Conservation (phyloP, 2,888 invertebrate species). For the Pocota personata region DNA sequence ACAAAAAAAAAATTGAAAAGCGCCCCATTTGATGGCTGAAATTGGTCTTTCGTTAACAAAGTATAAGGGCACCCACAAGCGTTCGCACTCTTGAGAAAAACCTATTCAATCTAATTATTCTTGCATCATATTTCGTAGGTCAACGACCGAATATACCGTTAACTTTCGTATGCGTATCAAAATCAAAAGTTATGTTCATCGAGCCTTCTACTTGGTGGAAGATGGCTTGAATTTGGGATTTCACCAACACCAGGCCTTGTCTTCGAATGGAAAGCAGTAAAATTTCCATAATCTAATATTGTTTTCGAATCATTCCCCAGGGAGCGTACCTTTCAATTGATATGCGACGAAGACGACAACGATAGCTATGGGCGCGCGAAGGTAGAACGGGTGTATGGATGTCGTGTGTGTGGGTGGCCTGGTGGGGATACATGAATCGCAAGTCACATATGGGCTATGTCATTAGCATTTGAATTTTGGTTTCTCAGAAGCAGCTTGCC, state of each 20-base stretch:
- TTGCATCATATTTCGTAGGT: constrained; percentile 48
- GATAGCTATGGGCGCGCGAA: constrained; percentile 70
- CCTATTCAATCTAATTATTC: constrained; percentile 63
- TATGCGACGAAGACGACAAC: constrained; percentile 71
- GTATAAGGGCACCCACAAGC: background rate
- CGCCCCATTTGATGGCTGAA: background rate
- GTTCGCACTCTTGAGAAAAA: background rate
- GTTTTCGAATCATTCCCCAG: constrained; percentile 72
- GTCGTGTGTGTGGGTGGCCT: background rate
- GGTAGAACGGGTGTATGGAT: background rate
- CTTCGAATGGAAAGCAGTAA: constrained; percentile 62
- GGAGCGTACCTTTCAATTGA: constrained; percentile 70
- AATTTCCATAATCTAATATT: constrained; percentile 74
- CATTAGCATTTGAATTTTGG: constrained; percentile 74
- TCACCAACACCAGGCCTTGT: constrained; percentile 27
- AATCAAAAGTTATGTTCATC: constrained; percentile 60
- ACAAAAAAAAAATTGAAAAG: constrained; percentile 3
- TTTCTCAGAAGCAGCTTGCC: constrained; percentile 67
- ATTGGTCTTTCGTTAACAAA: background rate
- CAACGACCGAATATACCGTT: constrained; percentile 47
- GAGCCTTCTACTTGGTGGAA: constrained; percentile 20
- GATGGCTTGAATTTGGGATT: constrained; percentile 18
- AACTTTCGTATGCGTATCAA: constrained; percentile 40
- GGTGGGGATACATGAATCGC: constrained; percentile 51
- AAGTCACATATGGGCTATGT: constrained; percentile 71